These are phyloP conservation scores for Oncorhynchus keta DNA, from an alignment of 2,113 vertebrate genomes.

Conservation along the genomic window DNA sequence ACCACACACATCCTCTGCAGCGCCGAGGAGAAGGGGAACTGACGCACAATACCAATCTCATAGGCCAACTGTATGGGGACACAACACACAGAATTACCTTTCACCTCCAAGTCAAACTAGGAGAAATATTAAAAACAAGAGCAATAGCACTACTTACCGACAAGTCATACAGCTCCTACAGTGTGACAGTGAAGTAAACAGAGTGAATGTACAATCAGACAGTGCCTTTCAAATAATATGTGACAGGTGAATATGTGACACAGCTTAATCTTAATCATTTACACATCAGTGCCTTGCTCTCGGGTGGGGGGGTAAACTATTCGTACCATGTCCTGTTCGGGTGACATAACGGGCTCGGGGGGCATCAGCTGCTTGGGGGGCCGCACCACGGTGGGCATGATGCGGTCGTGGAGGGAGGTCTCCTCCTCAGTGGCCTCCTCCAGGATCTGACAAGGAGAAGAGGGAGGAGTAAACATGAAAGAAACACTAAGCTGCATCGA, in stretches of 20 bases:
- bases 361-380: constrained; percentile 89
- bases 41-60: constrained; percentile 94
- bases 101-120: not conserved
- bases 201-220: not conserved
- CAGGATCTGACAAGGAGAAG: constrained; percentile 76
- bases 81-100: not conserved
- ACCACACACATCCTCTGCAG: constrained; percentile 94
- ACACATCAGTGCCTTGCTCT: not conserved
- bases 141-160: constrained; percentile 77
- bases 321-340: constrained; percentile 87
- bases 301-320: not conserved
- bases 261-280: too few relatives aligned
- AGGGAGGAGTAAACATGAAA: not conserved
- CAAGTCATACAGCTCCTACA: constrained; percentile 92
- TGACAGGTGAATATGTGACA: too few relatives aligned
- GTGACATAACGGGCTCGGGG: constrained; percentile 69
- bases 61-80: constrained; percentile 76
- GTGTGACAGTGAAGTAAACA: constrained; percentile 17
- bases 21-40: constrained; percentile 95
- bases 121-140: not conserved
- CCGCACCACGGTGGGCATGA: constrained; percentile 96
- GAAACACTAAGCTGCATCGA: too few relatives aligned
- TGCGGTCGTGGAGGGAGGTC: constrained; percentile 91
- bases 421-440: constrained; percentile 98
- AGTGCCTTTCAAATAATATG: not conserved